phyloP scores from a whole-genome alignment of 2,888 invertebrate species.

The Cylindroiulus punctatus region DNA sequence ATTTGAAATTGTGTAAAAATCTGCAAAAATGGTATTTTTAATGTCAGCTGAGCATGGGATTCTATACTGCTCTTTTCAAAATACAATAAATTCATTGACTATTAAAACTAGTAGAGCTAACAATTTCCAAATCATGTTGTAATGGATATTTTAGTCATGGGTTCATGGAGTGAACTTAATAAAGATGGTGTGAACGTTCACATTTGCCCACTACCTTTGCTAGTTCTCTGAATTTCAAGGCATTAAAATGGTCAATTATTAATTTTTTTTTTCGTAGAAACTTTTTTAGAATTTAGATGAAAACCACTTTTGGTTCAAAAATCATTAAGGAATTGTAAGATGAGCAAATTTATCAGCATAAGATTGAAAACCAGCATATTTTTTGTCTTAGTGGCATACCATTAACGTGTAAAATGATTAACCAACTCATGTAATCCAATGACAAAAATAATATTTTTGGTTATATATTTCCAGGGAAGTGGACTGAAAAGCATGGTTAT shows the following conservation, averaged over 20 bases:
- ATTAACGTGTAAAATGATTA: not conserved
- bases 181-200: not conserved
- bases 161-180: not conserved
- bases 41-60: not conserved
- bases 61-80: not conserved
- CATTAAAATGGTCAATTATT: no score
- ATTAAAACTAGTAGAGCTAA: not conserved
- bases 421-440: constrained; percentile 4
- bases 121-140: not conserved
- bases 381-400: not conserved
- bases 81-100: not conserved
- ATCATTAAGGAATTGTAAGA: not conserved
- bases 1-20: not conserved
- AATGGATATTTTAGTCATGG: not conserved
- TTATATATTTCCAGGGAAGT: constrained; percentile 46
- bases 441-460: constrained; percentile 30
- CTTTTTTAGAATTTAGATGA: not conserved
- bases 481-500: constrained; percentile 37
- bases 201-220: not conserved
- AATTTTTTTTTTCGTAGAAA: no score
- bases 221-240: no score
- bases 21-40: not conserved
- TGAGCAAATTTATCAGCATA: not conserved
- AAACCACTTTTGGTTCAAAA: not conserved
- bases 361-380: not conserved